Base-by-base conservation (phyloP, 2,888 invertebrate species). In the Mesorhabditis spiculigera region DNA sequence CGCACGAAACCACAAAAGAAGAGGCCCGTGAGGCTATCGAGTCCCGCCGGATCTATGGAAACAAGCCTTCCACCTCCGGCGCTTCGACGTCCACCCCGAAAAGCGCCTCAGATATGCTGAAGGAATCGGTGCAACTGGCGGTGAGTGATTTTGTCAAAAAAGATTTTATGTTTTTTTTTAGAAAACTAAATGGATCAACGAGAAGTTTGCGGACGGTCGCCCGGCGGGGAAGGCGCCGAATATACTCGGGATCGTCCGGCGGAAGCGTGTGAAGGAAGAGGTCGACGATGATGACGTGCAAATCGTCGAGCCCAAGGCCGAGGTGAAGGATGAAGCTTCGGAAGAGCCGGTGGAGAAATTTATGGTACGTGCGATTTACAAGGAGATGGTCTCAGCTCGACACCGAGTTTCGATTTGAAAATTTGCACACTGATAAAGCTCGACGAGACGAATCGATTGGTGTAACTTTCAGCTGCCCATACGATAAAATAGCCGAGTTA, bases 1-100 rank as follows among this genome's bases (percentile, higher is more conserved):
- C 75, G 42, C 73, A 74, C 62, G 77, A 77, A 64, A 79, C 79
- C 8, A 61, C 68, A 42, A 71, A 74, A 58, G 73, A 74, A 45
- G 72, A 76, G 4, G 69, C 69, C n/a, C 68, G 80, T 5, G 75
- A 74, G 0, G 67, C 67, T 8, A 76, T 80, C 43, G 72, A 67
- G 5, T 44, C 63, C 4, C 64, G 72, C 6, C 45, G 78, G 8
- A 80, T 80, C 10, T 80, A 10, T 5, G 44, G 16, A 0, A 43
- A 58, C 4, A 61, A n/a, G 43, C 74, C 70, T 28, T 73, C 73
- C 5, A 71, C 71, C 4, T 71, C 69, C 58, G 65, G 62, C 71
- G 65, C 72, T 44, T 68, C 70, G 43, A 67, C 69, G 65, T 44
- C 63, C 44, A 68, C 41, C n/a, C 45, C 44, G 5, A 16, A 65